Percentiles rank a stretch among this genome's conserved stretches.
These are phyloP conservation scores for Anomalospiza imberbis DNA, from an alignment of 2,797 vertebrate species.

Conservation along the genomic window DNA sequence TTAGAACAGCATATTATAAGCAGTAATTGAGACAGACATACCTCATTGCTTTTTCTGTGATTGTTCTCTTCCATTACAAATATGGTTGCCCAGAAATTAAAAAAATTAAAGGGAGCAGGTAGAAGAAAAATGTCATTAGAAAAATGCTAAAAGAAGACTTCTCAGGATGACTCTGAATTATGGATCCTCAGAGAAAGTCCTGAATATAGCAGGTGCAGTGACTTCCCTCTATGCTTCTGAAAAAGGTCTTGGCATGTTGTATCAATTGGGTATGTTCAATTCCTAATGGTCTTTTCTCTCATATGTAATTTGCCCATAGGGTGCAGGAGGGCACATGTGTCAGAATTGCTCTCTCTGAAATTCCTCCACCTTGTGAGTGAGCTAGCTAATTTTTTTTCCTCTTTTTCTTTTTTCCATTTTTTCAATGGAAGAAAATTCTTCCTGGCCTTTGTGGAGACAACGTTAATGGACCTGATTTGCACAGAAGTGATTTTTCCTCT, in stretches of 20 bases:
- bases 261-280: background rate
- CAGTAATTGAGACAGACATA: background rate
- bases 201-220: background rate
- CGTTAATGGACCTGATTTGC: background rate
- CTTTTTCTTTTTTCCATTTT: background rate
- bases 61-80: background rate
- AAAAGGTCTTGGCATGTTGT: background rate
- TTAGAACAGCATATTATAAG: background rate
- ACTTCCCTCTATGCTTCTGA: background rate
- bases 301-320: background rate
- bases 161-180: background rate
- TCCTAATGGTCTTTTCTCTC: background rate
- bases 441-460: background rate
- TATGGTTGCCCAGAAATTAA: background rate
- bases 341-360: background rate
- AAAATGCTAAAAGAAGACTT: background rate
- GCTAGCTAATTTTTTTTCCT: background rate
- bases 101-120: conserved; percentile 1
- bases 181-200: background rate
- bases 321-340: background rate
- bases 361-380: background rate
- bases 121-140: background rate
- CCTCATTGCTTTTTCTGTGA: background rate
- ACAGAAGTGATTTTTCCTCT: background rate
- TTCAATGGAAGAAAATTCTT: background rate